phyloP scores from a whole-genome alignment of 2,113 vertebrate genomes.

The Xenus cinereus region DNA sequence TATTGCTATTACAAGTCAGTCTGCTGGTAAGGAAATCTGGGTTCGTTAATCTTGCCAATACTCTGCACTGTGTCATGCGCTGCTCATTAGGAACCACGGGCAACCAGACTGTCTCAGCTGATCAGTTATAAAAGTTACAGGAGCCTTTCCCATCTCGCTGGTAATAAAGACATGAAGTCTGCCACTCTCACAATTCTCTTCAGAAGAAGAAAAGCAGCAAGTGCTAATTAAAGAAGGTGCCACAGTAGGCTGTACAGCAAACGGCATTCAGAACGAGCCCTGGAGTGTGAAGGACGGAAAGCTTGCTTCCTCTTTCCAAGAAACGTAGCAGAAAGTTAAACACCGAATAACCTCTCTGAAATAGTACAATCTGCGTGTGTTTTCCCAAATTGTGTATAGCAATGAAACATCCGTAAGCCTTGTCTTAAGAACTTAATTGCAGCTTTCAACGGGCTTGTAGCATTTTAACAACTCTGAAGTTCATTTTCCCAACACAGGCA shows the following conservation, averaged over 20 bases:
- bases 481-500: neutral
- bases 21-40: neutral
- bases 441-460: neutral
- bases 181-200: neutral
- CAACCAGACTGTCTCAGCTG: slow-evolving; percentile 8
- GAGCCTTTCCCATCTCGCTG: neutral
- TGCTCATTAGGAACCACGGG: neutral
- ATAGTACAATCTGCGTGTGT: neutral
- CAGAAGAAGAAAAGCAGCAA: neutral
- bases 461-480: neutral
- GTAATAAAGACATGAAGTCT: slow-evolving; percentile 17
- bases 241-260: neutral
- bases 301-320: slow-evolving; percentile 3
- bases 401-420: neutral
- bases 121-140: neutral
- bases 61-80: neutral
- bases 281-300: slow-evolving; percentile 28
- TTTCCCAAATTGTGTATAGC: neutral
- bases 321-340: neutral
- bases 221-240: slow-evolving; percentile 37
- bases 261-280: neutral
- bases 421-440: neutral
- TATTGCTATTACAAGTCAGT: neutral
- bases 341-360: neutral
- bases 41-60: neutral